Percentiles rank a stretch among this genome's conserved stretches.
Conservation (phyloP, 2,888 invertebrate genomes). For the Diaperis boleti region DNA sequence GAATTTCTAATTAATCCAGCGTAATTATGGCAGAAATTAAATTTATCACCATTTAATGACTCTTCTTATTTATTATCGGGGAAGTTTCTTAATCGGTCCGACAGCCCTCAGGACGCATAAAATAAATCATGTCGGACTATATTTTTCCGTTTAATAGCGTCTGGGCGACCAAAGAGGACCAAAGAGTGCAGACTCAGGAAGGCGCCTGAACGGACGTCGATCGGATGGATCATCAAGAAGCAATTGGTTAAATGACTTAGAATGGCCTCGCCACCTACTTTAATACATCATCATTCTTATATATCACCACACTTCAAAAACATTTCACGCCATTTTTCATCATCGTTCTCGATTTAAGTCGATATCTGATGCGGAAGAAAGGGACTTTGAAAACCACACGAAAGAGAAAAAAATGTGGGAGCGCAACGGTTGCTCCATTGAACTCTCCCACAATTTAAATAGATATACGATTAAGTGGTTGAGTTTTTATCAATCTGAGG, state of each 20-base stretch:
- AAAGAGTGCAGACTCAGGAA: conserved; percentile 38
- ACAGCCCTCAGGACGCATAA: conserved; percentile 18
- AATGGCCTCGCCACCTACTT: conserved; percentile 41
- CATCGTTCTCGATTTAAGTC: conserved; percentile 33
- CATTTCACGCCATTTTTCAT: conserved; percentile 42
- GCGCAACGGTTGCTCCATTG: conserved; percentile 26
- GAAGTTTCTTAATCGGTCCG: conserved; percentile 28
- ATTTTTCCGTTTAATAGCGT: conserved; percentile 31
- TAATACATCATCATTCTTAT: conserved; percentile 43
- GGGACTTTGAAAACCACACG: conserved; percentile 25
- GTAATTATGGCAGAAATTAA: conserved; percentile 26
- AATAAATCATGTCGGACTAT: conserved; percentile 29
- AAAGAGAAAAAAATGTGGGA: conserved; percentile 23
- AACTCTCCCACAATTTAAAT: conserved; percentile 34
- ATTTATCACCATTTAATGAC: conserved; percentile 34
- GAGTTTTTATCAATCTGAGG: neutral
- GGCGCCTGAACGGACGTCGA: conserved; percentile 39
- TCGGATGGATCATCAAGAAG: conserved; percentile 41
- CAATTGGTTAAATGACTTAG: conserved; percentile 44
- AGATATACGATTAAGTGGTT: conserved; percentile 19
- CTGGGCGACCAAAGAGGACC: conserved; percentile 18
- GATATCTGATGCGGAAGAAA: conserved; percentile 35
- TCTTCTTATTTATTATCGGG: conserved; percentile 32
- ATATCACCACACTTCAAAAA: conserved; percentile 36
- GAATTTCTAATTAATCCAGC: conserved; percentile 22